phyloP scores from a whole-genome alignment of 1,140 invertebrate genomes.

The Aphelenchoides fujianensis region DNA sequence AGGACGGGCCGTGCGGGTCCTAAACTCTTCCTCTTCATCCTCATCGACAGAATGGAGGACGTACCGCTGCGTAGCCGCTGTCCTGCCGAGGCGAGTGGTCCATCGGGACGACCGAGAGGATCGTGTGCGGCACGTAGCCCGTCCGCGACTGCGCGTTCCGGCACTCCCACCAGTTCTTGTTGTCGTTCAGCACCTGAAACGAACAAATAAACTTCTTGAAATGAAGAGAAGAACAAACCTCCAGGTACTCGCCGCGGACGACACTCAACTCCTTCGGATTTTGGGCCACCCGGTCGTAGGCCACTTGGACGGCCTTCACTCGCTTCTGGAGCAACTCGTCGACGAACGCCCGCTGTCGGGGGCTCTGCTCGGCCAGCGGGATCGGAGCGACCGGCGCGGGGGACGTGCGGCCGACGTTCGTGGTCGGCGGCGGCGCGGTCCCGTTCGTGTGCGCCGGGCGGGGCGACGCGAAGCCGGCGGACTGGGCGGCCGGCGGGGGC shows the following conservation, averaged over 20 bases:
- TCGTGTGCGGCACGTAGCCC: conserved; percentile 91
- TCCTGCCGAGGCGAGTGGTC: conserved; percentile 26
- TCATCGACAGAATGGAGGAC: not conserved
- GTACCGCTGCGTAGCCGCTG: conserved; percentile 4
- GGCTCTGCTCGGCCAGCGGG: conserved; percentile 42
- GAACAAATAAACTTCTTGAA: conserved; percentile 15
- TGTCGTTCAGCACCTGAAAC: conserved; percentile 81
- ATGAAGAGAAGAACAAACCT: conserved; percentile 68
- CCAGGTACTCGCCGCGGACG: conserved; percentile 85
- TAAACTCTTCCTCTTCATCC: conserved; percentile 1
- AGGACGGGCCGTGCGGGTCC: conserved; percentile 3
- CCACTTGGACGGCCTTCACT: conserved; percentile 73
- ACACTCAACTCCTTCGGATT: conserved; percentile 97
- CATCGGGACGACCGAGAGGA: conserved; percentile 68
- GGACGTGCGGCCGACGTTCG: not conserved
- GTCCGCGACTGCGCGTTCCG: conserved; percentile 69
- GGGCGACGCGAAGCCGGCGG: not conserved
- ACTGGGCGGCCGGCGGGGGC: not conserved
- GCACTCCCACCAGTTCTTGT: conserved; percentile 97
- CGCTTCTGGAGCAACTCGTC: conserved; percentile 42
- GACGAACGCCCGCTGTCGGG: conserved; percentile 48
- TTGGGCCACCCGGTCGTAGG: conserved; percentile 89
- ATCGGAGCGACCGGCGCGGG: conserved; percentile 20
- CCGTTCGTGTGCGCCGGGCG: conserved; percentile 4
- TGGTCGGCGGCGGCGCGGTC: not conserved